phyloP scores from a whole-genome alignment of 2,797 vertebrate species.

The Poeciliopsis paucimaculata region DNA sequence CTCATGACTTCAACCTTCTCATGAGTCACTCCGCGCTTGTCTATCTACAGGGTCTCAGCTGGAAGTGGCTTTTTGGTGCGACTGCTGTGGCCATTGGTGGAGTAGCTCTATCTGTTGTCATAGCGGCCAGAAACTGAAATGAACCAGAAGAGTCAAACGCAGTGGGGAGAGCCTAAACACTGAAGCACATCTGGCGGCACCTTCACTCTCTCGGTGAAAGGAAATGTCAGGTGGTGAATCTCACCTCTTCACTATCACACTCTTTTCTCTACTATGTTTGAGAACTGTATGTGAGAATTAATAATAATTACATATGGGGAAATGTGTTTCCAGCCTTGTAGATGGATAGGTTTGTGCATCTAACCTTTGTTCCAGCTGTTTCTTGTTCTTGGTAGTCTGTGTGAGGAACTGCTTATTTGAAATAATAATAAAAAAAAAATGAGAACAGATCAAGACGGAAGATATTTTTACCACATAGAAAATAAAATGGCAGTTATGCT shows the following conservation, averaged over 20 bases:
- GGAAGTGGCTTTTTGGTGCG: constrained; percentile 98
- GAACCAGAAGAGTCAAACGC: constrained; percentile 28
- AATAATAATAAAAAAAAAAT: constrained; percentile 21
- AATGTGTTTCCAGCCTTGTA: constrained; percentile 37
- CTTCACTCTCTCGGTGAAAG: constrained; percentile 44
- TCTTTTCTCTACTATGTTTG: constrained; percentile 73
- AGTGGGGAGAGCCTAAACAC: constrained; percentile 35
- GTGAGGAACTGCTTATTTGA: constrained; percentile 30
- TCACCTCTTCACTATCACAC: constrained; percentile 44
- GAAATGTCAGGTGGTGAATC: constrained; percentile 37
- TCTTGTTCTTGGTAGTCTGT: constrained; percentile 39
- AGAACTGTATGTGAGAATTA: constrained; percentile 56
- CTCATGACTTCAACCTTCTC: constrained; percentile 3
- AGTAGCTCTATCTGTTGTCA: constrained; percentile 95
- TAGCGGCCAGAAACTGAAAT: constrained; percentile 92
- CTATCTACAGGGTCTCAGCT: constrained; percentile 86
- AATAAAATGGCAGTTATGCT: constrained; percentile 32
- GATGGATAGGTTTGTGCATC: constrained; percentile 46
- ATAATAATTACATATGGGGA: constrained; percentile 39
- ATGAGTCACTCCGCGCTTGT: neutral
- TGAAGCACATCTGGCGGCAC: constrained; percentile 54
- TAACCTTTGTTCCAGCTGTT: constrained; percentile 50
- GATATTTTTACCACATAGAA: constrained; percentile 25
- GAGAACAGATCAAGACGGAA: constrained; percentile 23
- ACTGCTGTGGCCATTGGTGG: constrained; percentile 94